These are phyloP conservation scores for Tenthredo livida DNA, from an alignment of 2,888 invertebrate genomes.

Conservation along the genomic window DNA sequence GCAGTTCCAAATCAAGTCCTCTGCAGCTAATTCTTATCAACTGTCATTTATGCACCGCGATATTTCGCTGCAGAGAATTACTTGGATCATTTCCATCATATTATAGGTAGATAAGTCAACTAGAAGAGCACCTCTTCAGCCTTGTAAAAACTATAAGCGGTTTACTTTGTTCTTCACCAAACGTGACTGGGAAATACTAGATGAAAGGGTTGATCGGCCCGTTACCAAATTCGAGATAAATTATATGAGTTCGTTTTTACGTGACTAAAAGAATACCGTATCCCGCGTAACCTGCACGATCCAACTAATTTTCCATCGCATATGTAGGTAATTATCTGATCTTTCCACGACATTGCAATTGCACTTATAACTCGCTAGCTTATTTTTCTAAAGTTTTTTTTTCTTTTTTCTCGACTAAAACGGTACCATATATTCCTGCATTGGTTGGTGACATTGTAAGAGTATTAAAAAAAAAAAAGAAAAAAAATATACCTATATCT, in stretches of 20 bases:
- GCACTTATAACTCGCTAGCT: conserved; percentile 32
- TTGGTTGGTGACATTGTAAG: background rate
- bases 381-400: background rate
- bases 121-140: background rate
- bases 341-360: conserved; percentile 1
- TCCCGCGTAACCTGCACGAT: background rate
- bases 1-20: background rate
- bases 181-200: background rate
- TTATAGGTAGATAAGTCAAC: background rate
- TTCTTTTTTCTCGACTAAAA: background rate
- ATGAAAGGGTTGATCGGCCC: background rate
- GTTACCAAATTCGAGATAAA: background rate
- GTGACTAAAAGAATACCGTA: background rate
- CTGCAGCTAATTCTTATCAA: background rate
- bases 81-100: background rate
- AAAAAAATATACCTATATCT: background rate
- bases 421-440: background rate
- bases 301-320: background rate
- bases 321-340: background rate
- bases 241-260: background rate
- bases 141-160: conserved; percentile 11
- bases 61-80: background rate
- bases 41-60: background rate
- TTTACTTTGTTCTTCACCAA: background rate
- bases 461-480: background rate